These are phyloP conservation scores for Habroteleia sp. DNA, from an alignment of 2,888 invertebrate species.

Conservation along the genomic window DNA sequence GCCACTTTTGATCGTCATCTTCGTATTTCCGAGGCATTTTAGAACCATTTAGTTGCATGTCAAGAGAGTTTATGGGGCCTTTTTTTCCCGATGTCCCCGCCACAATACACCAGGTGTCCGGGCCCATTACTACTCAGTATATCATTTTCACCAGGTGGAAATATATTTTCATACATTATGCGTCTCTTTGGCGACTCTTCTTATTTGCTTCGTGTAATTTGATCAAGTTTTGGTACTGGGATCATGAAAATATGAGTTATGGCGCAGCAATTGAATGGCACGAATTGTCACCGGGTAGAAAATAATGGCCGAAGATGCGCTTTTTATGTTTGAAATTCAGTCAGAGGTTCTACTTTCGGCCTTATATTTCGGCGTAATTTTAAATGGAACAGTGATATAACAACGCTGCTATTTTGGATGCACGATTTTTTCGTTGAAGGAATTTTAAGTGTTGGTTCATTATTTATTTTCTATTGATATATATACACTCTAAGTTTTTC, in stretches of 20 bases:
- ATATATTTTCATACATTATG: conserved; percentile 61
- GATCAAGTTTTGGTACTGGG: conserved; percentile 46
- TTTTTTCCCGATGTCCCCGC: conserved; percentile 52
- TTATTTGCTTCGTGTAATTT: conserved; percentile 55
- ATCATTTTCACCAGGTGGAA: conserved; percentile 75
- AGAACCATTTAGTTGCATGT: conserved; percentile 75
- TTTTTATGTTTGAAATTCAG: neutral
- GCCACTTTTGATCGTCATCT: conserved; percentile 51
- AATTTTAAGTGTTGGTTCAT: too few species aligned
- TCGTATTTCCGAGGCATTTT: conserved; percentile 74
- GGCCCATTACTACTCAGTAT: conserved; percentile 80
- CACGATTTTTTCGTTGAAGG: too few species aligned
- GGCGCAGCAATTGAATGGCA: conserved; percentile 24
- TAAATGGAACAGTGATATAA: too few species aligned
- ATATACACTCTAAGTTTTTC: too few species aligned
- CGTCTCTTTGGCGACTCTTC: conserved; percentile 26
- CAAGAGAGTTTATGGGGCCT: conserved; percentile 74
- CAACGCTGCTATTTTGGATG: too few species aligned
- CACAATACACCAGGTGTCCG: conserved; percentile 68
- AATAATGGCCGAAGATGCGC: conserved; percentile 36
- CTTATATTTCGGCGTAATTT: too few species aligned
- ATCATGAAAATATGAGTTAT: conserved; percentile 54
- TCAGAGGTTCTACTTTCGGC: too few species aligned
- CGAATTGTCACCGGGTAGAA: conserved; percentile 33
- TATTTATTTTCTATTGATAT: too few species aligned